phyloP scores from a whole-genome alignment of 2,797 vertebrate genomes.

The Notolepis coatsorum region DNA sequence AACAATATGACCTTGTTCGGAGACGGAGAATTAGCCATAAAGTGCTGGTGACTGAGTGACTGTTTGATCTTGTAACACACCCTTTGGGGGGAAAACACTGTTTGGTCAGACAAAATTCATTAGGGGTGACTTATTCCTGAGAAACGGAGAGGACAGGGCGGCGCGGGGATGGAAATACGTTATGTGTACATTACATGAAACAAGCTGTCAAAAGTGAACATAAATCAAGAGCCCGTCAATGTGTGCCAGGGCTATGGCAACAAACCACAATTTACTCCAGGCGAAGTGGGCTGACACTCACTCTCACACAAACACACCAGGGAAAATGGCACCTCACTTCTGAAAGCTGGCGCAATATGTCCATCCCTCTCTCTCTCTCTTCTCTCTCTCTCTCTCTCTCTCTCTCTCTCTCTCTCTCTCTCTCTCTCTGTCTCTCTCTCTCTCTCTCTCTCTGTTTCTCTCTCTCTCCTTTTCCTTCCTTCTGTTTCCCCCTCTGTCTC shows the following conservation, averaged over 20 bases:
- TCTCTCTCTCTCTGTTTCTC: constrained; percentile 32
- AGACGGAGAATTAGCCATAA: constrained; percentile 48
- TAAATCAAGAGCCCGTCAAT: constrained; percentile 69
- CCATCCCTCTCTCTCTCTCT: constrained; percentile 37
- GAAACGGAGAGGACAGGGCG: constrained; percentile 52
- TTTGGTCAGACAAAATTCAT: constrained; percentile 71
- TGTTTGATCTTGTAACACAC: constrained; percentile 66
- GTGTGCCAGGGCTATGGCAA: constrained; percentile 61
- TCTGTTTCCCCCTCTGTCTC: constrained; percentile 40
- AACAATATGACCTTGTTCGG: constrained; percentile 70
- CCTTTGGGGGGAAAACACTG: constrained; percentile 49
- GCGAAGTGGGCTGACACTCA: constrained; percentile 34
- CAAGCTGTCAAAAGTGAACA: constrained; percentile 69
- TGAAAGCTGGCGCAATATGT: constrained; percentile 38
- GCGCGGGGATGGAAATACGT: constrained; percentile 53
- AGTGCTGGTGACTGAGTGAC: constrained; percentile 55
- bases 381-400: constrained; percentile 34
- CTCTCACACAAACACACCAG: constrained; percentile 42
- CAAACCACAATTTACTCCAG: constrained; percentile 66
- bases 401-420: constrained; percentile 26
- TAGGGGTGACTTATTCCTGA: constrained; percentile 63
- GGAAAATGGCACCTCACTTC: constrained; percentile 52
- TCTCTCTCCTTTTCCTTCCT: constrained; percentile 9
- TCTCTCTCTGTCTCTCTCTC: constrained; percentile 42
- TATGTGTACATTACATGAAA: constrained; percentile 58